These are phyloP conservation scores for Phataginus tricuspis DNA, from an alignment of 2,797 vertebrate species.

Conservation along the genomic window DNA sequence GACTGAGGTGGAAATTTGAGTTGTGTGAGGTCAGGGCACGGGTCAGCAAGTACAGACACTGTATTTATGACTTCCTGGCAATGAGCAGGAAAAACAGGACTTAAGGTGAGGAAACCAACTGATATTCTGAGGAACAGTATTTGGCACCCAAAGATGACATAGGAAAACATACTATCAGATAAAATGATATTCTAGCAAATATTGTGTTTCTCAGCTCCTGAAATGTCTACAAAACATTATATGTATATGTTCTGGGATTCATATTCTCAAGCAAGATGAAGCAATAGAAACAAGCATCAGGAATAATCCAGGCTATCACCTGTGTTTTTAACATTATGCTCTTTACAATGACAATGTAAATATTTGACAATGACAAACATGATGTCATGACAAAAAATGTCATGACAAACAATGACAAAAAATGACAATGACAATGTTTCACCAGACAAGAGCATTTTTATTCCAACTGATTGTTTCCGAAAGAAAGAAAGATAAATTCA, in stretches of 20 bases:
- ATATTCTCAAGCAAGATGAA: background rate
- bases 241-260: background rate
- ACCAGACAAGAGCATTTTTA: slow-evolving; percentile 13
- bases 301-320: background rate
- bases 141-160: background rate
- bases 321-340: background rate
- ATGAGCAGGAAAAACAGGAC: background rate
- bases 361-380: no score
- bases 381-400: no score
- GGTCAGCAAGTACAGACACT: background rate
- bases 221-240: background rate
- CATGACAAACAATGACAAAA: no score
- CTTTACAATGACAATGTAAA: slow-evolving; percentile 17
- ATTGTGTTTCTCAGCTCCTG: background rate
- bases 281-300: background rate
- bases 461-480: slow-evolving; percentile 37
- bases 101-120: background rate
- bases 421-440: no score
- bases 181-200: no score
- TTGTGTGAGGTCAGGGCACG: background rate
- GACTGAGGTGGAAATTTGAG: background rate
- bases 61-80: background rate
- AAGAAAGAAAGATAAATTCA: slow-evolving; percentile 32
- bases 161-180: background rate
- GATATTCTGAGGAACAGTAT: background rate